A percentile compares a stretch with the other conserved stretches of the same genome.
phyloP scores from a whole-genome alignment of 2,797 vertebrate genomes.

The Mastacembelus armatus region DNA sequence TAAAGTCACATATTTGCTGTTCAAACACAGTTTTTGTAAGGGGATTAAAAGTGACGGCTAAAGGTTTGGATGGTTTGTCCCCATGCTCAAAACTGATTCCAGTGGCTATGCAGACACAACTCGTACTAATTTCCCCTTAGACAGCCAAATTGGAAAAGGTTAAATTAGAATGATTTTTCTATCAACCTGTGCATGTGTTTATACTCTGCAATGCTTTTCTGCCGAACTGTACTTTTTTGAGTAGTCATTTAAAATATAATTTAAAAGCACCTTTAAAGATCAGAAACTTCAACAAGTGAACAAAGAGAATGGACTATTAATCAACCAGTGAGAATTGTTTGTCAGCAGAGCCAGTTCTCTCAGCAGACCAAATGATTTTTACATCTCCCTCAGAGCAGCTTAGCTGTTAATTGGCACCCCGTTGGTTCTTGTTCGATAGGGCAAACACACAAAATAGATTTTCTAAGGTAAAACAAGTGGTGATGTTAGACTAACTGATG shows the following conservation, averaged over 20 bases:
- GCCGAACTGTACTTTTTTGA: constrained; percentile 7
- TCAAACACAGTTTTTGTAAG: neutral
- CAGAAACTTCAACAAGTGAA: constrained; percentile 11
- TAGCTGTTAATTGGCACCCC: constrained; percentile 44
- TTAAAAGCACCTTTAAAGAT: constrained; percentile 12
- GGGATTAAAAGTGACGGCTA: no score
- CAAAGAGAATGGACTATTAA: constrained; percentile 9
- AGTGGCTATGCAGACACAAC: no score
- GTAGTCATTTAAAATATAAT: constrained; percentile 9
- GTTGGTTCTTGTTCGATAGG: constrained; percentile 26
- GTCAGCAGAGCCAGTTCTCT: constrained; percentile 34
- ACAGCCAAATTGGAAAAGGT: neutral
- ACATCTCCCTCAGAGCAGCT: constrained; percentile 32
- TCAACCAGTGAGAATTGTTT: constrained; percentile 29
- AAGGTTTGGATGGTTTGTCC: no score
- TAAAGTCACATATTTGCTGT: neutral
- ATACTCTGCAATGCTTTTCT: neutral
- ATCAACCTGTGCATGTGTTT: neutral
- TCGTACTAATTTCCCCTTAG: no score
- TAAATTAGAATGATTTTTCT: neutral
- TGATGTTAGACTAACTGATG: constrained; percentile 24
- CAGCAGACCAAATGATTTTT: constrained; percentile 39
- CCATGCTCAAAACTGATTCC: no score
- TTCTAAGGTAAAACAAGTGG: constrained; percentile 48
- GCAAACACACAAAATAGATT: constrained; percentile 47